Conservation (phyloP, 2,113 vertebrate genomes). For the Xenopus laevis region DNA sequence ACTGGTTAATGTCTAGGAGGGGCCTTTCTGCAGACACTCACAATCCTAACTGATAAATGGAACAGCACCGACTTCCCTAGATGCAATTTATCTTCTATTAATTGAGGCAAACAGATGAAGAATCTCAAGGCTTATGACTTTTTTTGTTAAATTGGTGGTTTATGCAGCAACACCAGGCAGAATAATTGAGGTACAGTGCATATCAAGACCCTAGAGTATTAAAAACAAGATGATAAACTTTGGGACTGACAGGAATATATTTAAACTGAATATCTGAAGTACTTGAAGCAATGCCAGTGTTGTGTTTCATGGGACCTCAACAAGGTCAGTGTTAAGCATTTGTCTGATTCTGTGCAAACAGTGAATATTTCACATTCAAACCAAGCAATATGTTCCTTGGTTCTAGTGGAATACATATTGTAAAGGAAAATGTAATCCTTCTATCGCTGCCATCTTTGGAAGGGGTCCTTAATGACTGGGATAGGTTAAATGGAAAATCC, state of each 20-base stretch:
- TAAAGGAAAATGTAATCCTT: no score
- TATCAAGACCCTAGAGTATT: background rate
- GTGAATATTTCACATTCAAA: no score
- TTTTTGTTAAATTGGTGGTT: slow-evolving; percentile 15
- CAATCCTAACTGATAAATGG: slow-evolving; percentile 28
- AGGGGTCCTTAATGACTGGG: no score
- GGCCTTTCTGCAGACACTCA: background rate
- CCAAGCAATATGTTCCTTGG: no score
- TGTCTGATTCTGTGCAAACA: no score
- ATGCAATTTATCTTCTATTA: slow-evolving; percentile 28
- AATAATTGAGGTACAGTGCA: slow-evolving; percentile 17
- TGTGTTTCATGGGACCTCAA: no score
- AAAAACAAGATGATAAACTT: slow-evolving; percentile 10
- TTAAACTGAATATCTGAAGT: background rate
- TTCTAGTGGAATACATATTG: no score
- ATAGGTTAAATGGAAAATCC: no score
- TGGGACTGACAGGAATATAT: slow-evolving; percentile 3
- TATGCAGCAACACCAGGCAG: slow-evolving; percentile 18
- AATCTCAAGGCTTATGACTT: slow-evolving; percentile 26
- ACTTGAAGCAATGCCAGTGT: no score
- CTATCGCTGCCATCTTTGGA: no score
- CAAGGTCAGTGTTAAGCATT: no score
- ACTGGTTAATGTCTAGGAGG: slow-evolving; percentile 28
- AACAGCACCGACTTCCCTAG: slow-evolving; percentile 15
- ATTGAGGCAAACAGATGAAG: slow-evolving; percentile 30